These are phyloP conservation scores for Ornithoptera alexandrae DNA, from an alignment of 2,888 invertebrate genomes.

Conservation along the genomic window DNA sequence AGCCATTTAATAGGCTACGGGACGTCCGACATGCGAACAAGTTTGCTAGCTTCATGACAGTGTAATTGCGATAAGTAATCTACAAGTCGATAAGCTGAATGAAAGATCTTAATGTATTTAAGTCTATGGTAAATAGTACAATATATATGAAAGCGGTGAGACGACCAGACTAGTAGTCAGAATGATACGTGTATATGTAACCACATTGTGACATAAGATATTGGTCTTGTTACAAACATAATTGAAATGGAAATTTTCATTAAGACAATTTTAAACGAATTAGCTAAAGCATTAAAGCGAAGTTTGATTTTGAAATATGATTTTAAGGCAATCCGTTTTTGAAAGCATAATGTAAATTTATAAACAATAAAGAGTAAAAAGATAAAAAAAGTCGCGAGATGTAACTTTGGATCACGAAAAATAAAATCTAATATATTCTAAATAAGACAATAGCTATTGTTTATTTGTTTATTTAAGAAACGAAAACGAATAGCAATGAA, in stretches of 20 bases:
- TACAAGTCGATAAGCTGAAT: conserved; percentile 30
- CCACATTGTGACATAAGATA: no score
- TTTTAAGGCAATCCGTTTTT: no score
- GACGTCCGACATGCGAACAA: conserved; percentile 45
- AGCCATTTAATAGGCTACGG: conserved; percentile 58
- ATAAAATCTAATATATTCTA: background rate
- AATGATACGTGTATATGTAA: background rate
- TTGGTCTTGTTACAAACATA: no score
- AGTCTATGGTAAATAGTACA: background rate
- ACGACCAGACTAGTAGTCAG: background rate
- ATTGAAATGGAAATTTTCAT: no score
- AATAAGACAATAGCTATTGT: background rate
- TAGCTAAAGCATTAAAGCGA: no score
- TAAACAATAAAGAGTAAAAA: no score
- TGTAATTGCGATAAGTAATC: conserved; percentile 26
- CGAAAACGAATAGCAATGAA: no score
- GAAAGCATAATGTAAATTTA: no score
- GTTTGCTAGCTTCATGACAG: conserved; percentile 33
- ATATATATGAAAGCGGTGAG: background rate
- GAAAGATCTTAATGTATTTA: conserved; percentile 3
- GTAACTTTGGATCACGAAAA: background rate
- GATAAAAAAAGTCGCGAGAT: background rate
- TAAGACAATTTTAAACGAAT: no score
- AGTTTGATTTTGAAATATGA: no score
- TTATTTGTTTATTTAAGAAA: background rate